A percentile compares a stretch with the other conserved stretches of the same genome.
phyloP scores from a whole-genome alignment of 1,140 invertebrate species.

The Pseudobourletiella spinata region DNA sequence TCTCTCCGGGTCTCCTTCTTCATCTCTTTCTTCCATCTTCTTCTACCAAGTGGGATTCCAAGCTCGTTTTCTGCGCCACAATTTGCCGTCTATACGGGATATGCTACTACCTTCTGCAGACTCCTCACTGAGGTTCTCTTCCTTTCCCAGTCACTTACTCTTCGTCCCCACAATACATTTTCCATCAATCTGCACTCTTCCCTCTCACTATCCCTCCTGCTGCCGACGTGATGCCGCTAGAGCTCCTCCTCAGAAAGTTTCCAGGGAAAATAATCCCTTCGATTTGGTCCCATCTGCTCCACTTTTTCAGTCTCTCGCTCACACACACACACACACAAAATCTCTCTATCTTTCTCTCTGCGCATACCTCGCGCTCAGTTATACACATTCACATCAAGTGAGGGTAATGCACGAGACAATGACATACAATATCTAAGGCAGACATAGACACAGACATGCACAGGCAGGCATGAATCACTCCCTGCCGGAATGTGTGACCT shows the following conservation, averaged over 20 bases:
- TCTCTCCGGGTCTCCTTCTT: slow-evolving; percentile 1
- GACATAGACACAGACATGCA: too few species aligned
- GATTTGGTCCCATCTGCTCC: slow-evolving; percentile 4
- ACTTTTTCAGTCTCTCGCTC: background rate
- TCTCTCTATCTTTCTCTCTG: background rate
- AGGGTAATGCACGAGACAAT: too few species aligned
- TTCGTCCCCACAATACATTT: background rate
- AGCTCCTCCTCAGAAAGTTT: background rate
- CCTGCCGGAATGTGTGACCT: background rate
- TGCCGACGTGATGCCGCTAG: background rate
- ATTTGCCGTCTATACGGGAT: too few species aligned
- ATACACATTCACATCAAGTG: background rate
- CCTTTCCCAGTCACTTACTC: background rate
- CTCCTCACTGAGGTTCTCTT: background rate
- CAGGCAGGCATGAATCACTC: background rate
- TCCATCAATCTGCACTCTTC: background rate
- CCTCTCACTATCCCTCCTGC: background rate
- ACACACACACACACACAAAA: background rate
- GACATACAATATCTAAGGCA: too few species aligned
- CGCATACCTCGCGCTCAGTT: background rate
- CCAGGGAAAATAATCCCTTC: background rate
- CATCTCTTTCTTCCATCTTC: background rate
- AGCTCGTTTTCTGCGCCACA: background rate
- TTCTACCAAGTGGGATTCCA: background rate
- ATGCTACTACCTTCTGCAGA: background rate